A percentile compares a stretch with the other conserved stretches of the same genome.
These are phyloP conservation scores for Synergus japonicus DNA, from an alignment of 2,888 invertebrate species.

Conservation along the genomic window DNA sequence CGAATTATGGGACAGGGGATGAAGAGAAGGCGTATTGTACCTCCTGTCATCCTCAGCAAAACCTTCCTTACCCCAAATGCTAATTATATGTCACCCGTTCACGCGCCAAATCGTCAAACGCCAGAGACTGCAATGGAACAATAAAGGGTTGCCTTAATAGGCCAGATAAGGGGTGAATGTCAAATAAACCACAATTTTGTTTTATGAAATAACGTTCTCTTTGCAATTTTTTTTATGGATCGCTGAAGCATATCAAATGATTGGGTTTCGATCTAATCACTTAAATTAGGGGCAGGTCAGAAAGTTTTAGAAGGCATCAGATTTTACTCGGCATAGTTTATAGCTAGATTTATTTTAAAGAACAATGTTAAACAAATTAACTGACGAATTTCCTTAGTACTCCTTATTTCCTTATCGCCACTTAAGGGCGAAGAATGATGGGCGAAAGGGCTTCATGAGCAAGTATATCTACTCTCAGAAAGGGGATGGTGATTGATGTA, in stretches of 20 bases:
- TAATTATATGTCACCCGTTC: constrained; percentile 70
- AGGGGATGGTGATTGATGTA: constrained; percentile 71
- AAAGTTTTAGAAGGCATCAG: background rate
- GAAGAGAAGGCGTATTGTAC: constrained; percentile 68
- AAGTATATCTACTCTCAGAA: constrained; percentile 57
- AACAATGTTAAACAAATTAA: constrained; percentile 44
- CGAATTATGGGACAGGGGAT: constrained; percentile 65
- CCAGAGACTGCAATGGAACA: constrained; percentile 50
- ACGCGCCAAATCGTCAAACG: constrained; percentile 50
- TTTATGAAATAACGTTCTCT: background rate
- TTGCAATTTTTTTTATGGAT: background rate
- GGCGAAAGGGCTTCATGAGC: constrained; percentile 67
- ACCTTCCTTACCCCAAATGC: constrained; percentile 73
- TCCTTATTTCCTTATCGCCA: constrained; percentile 68
- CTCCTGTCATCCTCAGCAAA: constrained; percentile 75
- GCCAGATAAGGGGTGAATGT: constrained; percentile 45
- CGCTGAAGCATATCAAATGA: too few species aligned
- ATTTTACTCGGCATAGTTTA: background rate
- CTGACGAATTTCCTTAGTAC: constrained; percentile 60
- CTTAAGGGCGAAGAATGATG: constrained; percentile 70
- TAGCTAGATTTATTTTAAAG: background rate
- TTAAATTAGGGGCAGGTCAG: too few species aligned
- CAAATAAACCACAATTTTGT: background rate
- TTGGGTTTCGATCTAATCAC: too few species aligned
- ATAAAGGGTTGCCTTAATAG: constrained; percentile 51